These are phyloP conservation scores for Brachyptera risi DNA, from an alignment of 2,888 invertebrate species.

Conservation along the genomic window DNA sequence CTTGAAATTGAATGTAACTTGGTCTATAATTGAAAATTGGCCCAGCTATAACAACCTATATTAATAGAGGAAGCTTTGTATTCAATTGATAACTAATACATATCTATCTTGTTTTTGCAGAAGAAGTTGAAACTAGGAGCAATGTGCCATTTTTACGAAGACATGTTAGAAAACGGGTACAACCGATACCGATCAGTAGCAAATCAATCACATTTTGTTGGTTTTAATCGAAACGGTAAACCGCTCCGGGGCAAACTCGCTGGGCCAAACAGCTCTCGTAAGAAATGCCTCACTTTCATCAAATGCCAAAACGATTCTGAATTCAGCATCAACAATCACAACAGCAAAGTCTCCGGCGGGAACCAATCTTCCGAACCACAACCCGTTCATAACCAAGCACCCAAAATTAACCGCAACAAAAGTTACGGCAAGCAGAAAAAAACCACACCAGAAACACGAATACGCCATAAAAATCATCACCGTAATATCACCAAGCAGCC, in stretches of 20 bases:
- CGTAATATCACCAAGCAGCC: constrained; percentile 14
- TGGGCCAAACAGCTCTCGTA: neutral
- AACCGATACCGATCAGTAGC: constrained; percentile 59
- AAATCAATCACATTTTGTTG: constrained; percentile 56
- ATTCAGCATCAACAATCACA: constrained; percentile 60
- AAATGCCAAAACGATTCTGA: constrained; percentile 58
- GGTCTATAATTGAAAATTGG: no score
- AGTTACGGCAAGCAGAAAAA: neutral
- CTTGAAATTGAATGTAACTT: no score
- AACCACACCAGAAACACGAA: neutral
- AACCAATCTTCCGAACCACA: constrained; percentile 27
- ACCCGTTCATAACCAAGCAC: constrained; percentile 26
- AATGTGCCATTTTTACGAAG: constrained; percentile 62
- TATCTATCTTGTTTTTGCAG: constrained; percentile 44
- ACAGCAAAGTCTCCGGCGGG: constrained; percentile 50
- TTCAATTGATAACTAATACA: no score
- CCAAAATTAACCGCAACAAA: neutral
- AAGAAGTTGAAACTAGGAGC: constrained; percentile 57
- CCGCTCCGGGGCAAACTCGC: neutral
- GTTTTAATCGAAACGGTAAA: constrained; percentile 57
- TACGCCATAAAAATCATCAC: constrained; percentile 23
- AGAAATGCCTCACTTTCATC: constrained; percentile 60
- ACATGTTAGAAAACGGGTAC: constrained; percentile 56
- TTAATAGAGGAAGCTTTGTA: no score
- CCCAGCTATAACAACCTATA: no score